Percentiles rank a stretch among this genome's conserved stretches.
Evolutionary conservation across 1,140 invertebrate species (phyloP).

Genomic region (Drosophila grimshawi): DNA sequence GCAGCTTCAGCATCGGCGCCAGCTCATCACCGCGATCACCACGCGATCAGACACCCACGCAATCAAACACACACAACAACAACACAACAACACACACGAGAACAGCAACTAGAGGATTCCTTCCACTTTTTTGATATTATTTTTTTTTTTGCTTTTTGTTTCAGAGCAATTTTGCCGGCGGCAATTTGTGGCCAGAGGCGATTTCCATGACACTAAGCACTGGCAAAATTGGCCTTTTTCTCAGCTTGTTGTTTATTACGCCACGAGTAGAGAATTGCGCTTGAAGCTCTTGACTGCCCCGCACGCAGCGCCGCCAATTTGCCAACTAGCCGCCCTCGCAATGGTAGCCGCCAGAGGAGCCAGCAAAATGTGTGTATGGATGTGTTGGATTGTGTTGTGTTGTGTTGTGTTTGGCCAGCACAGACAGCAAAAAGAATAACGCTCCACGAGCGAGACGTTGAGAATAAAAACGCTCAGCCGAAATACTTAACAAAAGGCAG

Average conservation of each 20-base stretch:
- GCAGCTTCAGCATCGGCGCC: conserved; percentile 48
- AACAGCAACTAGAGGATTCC: not conserved
- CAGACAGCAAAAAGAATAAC: conserved; percentile 8
- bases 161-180: conserved; percentile 33
- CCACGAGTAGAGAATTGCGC: conserved; percentile 27
- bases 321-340: conserved; percentile 35
- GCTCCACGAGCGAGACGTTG: conserved; percentile 29
- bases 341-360: conserved; percentile 26
- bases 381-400: too few relatives aligned
- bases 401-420: too few relatives aligned
- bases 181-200: conserved; percentile 22
- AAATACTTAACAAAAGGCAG: conserved; percentile 51
- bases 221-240: conserved; percentile 18
- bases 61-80: not conserved
- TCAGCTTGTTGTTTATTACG: conserved; percentile 15
- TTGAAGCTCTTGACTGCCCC: conserved; percentile 22
- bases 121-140: too few relatives aligned
- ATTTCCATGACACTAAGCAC: conserved; percentile 36
- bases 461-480: conserved; percentile 37
- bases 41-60: conserved; percentile 4
- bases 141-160: not conserved
- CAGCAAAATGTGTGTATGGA: not conserved
- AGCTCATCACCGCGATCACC: conserved; percentile 45
- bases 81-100: conserved; percentile 1
- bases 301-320: conserved; percentile 45